Percentiles rank a stretch among this genome's conserved stretches.
Conservation (phyloP, 2,113 vertebrate genomes). For the Hyperoodon ampullatus region DNA sequence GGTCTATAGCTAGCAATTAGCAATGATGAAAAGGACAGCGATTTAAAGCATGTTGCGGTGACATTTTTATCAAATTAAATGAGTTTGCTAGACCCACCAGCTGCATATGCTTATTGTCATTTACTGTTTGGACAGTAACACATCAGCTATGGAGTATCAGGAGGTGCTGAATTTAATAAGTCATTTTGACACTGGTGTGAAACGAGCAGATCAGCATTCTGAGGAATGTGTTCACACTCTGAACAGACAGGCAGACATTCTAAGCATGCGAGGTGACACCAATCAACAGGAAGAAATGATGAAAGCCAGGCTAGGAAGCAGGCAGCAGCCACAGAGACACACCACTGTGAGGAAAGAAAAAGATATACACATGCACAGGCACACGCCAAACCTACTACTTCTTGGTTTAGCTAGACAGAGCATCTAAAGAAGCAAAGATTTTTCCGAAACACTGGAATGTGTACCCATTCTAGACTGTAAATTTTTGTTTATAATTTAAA, state of each 20-base stretch:
- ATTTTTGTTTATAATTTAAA: constrained; percentile 82
- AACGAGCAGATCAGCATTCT: constrained; percentile 88
- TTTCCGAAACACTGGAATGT: constrained; percentile 1
- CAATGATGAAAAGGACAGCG: constrained; percentile 87
- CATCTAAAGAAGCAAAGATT: constrained; percentile 71
- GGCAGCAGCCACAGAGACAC: constrained; percentile 68
- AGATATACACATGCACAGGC: fast-evolving
- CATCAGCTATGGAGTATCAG: constrained; percentile 84
- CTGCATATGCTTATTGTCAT: constrained; percentile 90
- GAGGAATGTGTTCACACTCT: constrained; percentile 88
- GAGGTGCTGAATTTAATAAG: constrained; percentile 89
- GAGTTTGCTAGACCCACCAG: constrained; percentile 85
- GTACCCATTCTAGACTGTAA: neutral
- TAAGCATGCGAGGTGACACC: constrained; percentile 88
- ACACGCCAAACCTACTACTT: constrained; percentile 62
- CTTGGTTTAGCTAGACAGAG: constrained; percentile 55
- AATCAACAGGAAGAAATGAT: constrained; percentile 86
- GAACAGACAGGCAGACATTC: constrained; percentile 87
- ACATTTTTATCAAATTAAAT: constrained; percentile 89
- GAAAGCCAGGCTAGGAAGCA: constrained; percentile 71
- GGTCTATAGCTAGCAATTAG: constrained; percentile 87
- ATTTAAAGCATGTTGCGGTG: constrained; percentile 86
- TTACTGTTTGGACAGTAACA: constrained; percentile 87
- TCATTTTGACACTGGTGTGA: constrained; percentile 88
- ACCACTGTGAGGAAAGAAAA: constrained; percentile 38